These are phyloP conservation scores for Pterois miles DNA, from an alignment of 2,797 vertebrate genomes.

Conservation along the genomic window DNA sequence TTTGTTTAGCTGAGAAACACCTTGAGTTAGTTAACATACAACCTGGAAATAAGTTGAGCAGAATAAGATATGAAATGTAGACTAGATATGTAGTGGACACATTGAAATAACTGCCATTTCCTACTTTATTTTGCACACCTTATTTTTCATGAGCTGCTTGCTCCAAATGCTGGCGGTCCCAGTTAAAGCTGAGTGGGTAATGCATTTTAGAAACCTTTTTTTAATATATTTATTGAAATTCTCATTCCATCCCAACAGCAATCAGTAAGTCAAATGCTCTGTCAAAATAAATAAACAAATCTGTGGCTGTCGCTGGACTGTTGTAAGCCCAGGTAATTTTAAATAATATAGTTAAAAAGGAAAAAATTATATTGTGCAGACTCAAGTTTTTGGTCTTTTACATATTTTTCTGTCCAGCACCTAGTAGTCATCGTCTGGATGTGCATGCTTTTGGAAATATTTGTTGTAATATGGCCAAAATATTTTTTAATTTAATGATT, in stretches of 20 bases:
- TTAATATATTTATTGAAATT: too few relatives aligned
- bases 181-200: accelerated
- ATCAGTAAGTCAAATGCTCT: too few relatives aligned
- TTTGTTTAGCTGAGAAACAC: background rate
- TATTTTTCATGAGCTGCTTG: background rate
- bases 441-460: background rate
- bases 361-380: too few relatives aligned
- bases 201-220: background rate
- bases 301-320: accelerated
- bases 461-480: background rate
- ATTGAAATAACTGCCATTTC: background rate
- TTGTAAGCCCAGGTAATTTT: too few relatives aligned
- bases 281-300: too few relatives aligned
- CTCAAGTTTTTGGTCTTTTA: background rate
- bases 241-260: too few relatives aligned
- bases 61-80: background rate
- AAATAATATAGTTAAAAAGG: too few relatives aligned
- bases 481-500: background rate
- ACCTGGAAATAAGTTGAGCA: background rate
- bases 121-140: background rate
- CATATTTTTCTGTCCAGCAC: background rate
- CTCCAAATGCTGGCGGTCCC: background rate
- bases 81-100: background rate
- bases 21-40: background rate
- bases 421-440: background rate